A percentile compares a stretch with the other conserved stretches of the same genome.
Evolutionary conservation across 2,113 vertebrate genomes (phyloP).

Genomic region (Motacilla tschutschensis): DNA sequence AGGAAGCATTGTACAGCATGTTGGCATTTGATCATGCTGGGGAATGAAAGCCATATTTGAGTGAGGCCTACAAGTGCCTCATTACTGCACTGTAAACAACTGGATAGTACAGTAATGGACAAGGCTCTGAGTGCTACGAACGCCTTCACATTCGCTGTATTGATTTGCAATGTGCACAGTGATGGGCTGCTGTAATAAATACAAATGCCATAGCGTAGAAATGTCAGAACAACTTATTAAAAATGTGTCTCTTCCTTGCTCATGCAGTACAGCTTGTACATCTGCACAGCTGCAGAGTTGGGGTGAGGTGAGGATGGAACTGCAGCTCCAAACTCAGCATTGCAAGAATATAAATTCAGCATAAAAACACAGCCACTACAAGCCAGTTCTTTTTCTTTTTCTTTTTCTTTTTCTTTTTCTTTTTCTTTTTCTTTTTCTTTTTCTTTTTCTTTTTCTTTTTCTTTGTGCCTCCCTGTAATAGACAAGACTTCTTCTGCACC

Average conservation of each 20-base stretch:
- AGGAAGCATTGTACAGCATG: constrained; percentile 29
- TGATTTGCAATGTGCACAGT: constrained; percentile 56
- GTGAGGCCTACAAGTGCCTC: constrained; percentile 51
- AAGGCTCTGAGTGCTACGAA: constrained; percentile 36
- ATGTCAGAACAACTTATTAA: constrained; percentile 62
- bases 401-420: background rate
- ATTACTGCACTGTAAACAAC: constrained; percentile 60
- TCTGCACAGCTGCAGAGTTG: constrained; percentile 22
- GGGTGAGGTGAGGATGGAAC: background rate
- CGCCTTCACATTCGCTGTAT: constrained; percentile 40
- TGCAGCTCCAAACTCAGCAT: background rate
- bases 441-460: background rate
- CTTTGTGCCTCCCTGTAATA: background rate
- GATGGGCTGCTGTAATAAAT: constrained; percentile 58
- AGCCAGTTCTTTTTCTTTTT: background rate
- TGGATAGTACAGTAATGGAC: constrained; percentile 37
- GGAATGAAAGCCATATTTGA: constrained; percentile 61
- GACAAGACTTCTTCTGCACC: background rate
- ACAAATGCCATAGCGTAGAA: constrained; percentile 46
- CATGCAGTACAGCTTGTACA: background rate
- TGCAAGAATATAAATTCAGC: constrained; percentile 19
- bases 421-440: background rate
- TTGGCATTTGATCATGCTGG: constrained; percentile 45
- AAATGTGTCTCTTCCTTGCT: constrained; percentile 26
- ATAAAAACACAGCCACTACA: background rate